Evolutionary conservation across 2,113 vertebrate genomes (phyloP), one percentile per base, ranked within the genome.

Genomic region (Pachypanchax playfairii): DNA sequence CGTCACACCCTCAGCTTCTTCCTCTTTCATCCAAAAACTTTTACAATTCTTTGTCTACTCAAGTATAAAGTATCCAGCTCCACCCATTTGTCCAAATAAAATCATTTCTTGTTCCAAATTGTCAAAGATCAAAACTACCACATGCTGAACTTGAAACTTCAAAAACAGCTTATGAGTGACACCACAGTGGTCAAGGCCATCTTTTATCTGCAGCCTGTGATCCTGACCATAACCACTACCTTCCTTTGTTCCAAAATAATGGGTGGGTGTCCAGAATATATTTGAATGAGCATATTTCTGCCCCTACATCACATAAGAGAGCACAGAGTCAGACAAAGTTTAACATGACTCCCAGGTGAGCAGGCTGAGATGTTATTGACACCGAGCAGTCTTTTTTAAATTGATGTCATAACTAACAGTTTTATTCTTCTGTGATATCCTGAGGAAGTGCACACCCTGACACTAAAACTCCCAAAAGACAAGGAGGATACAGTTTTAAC

Each of bases 371-470:
- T 63, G 39, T 41, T 55, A 50, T 22, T 6, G 25, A 61, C 43
- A 68, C 1, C 47, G 35, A 58, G 24, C 13, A 3, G 13, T 53
- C 18, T 49, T 49, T 47, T 8, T 47, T 25, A n/a, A 44, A 24
- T 57, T 49, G 20, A 62, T 61, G 60, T 77, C 73, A 52, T 77
- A 49, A 55, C 41, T 14, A 46, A 46, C 41, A 47, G 22, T 20
- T 74, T 71, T 50, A 29, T 33, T 46, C 2, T 52, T 43, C 15
- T 60, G 28, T 1, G 52, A 50, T 55, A 64, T 73, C 60, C 48
- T 60, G 60, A 79, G 84, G 82, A 85, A 85, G 78, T 60, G 38
- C 48, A 77, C 81, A 62, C 79, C 79, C 77, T 66, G 61, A 75
- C 62, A 71, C 10, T 1, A 49, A 69, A 56, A 39, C 50, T 70